Evolutionary conservation across 2,113 vertebrate genomes (phyloP).

Genomic region (Sylvia atricapilla): DNA sequence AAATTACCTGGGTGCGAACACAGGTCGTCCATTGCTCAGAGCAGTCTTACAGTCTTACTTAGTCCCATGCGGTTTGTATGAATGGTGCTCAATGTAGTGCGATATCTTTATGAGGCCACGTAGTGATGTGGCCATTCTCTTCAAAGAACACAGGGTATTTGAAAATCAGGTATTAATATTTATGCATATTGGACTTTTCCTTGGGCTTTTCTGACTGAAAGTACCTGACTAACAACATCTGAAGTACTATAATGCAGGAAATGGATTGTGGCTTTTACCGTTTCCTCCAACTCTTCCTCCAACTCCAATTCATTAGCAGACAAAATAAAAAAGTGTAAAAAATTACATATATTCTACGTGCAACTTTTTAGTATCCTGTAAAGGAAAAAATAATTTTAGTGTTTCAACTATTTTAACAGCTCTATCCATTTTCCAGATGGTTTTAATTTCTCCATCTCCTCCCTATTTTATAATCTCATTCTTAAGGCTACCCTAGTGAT

Average conservation of each 20-base stretch:
- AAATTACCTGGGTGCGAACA: neutral
- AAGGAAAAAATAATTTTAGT: neutral
- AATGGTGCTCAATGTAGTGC: neutral
- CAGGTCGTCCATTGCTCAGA: neutral
- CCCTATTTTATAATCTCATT: neutral
- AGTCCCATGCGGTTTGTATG: neutral
- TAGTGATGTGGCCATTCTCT: neutral
- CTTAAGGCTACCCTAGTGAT: neutral
- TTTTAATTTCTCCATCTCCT: neutral
- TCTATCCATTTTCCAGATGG: neutral
- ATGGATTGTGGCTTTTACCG: neutral
- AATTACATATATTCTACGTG: neutral
- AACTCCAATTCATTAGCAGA: neutral
- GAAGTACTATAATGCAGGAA: neutral
- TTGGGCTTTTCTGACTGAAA: neutral
- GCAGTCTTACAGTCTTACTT: neutral
- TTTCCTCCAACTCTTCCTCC: slow-evolving; percentile 15
- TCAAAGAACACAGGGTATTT: neutral
- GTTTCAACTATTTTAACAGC: neutral
- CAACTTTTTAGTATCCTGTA: neutral
- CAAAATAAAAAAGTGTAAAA: neutral
- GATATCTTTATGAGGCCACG: neutral
- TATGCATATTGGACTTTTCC: neutral
- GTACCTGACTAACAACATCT: neutral
- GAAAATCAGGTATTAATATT: neutral